Evolutionary conservation across 2,797 vertebrate genomes (phyloP).

Genomic region (Chloroceryle amazona): DNA sequence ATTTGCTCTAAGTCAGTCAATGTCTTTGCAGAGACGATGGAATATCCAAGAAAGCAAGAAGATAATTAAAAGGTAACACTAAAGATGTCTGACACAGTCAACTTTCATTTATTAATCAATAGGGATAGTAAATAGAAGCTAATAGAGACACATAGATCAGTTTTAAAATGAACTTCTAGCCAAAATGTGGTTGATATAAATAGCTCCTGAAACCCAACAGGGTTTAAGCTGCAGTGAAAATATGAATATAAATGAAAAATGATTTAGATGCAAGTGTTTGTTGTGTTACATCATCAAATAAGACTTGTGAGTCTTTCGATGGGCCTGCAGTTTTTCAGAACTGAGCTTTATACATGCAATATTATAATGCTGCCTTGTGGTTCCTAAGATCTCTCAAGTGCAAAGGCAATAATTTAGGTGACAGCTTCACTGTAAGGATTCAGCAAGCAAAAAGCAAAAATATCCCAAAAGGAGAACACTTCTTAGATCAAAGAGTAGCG

Average conservation of each 20-base stretch:
- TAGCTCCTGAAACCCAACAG: background rate
- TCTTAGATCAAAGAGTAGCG: background rate
- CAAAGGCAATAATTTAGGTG: background rate
- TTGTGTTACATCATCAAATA: background rate
- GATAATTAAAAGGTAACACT: background rate
- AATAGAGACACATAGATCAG: background rate
- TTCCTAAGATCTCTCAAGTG: background rate
- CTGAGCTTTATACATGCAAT: background rate
- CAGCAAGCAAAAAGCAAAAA: slow-evolving; percentile 15
- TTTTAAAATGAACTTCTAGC: background rate
- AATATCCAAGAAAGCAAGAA: background rate
- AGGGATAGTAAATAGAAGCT: background rate
- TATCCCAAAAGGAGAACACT: background rate
- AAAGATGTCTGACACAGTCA: background rate
- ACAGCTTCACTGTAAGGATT: background rate
- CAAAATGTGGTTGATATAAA: background rate
- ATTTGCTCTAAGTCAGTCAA: background rate
- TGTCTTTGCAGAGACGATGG: background rate
- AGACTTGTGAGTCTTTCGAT: background rate
- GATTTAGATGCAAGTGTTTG: background rate
- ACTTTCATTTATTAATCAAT: background rate
- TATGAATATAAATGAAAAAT: background rate
- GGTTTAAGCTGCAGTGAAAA: background rate
- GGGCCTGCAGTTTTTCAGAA: background rate
- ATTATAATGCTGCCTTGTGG: background rate